Evolutionary conservation across 1,140 invertebrate genomes (phyloP).

Genomic region (Rhynchophorus ferrugineus): DNA sequence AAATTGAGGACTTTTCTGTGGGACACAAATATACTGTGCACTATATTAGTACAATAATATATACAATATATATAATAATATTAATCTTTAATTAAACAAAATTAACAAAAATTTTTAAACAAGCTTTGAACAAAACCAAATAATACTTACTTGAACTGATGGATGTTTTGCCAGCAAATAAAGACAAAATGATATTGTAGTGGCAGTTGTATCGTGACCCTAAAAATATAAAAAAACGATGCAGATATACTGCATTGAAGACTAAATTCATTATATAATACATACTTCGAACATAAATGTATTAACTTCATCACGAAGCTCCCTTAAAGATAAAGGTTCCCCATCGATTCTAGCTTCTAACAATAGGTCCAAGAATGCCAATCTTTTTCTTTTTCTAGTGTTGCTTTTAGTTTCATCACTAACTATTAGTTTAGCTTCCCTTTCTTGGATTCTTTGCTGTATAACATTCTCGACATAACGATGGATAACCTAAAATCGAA

Average conservation of each 20-base stretch:
- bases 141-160: conserved; percentile 48
- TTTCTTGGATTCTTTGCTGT: conserved; percentile 38
- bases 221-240: conserved; percentile 37
- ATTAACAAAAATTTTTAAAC: not conserved
- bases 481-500: conserved; percentile 50
- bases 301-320: conserved; percentile 77
- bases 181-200: conserved; percentile 49
- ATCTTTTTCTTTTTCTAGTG: conserved; percentile 42
- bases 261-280: too few relatives aligned
- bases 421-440: conserved; percentile 13
- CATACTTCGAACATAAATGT: conserved; percentile 77
- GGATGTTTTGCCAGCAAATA: conserved; percentile 50
- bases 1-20: too few relatives aligned
- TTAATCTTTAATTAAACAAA: not conserved
- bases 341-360: conserved; percentile 50
- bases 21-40: too few relatives aligned
- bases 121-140: too few relatives aligned
- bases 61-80: too few relatives aligned
- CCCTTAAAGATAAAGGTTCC: conserved; percentile 49
- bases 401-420: not conserved
- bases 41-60: too few relatives aligned
- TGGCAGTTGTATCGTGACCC: conserved; percentile 67
- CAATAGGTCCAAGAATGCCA: conserved; percentile 69
- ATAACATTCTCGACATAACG: conserved; percentile 57
- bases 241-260: not conserved